These are phyloP conservation scores for Drosophila biarmipes DNA, from an alignment of 1,140 invertebrate species.

Conservation along the genomic window DNA sequence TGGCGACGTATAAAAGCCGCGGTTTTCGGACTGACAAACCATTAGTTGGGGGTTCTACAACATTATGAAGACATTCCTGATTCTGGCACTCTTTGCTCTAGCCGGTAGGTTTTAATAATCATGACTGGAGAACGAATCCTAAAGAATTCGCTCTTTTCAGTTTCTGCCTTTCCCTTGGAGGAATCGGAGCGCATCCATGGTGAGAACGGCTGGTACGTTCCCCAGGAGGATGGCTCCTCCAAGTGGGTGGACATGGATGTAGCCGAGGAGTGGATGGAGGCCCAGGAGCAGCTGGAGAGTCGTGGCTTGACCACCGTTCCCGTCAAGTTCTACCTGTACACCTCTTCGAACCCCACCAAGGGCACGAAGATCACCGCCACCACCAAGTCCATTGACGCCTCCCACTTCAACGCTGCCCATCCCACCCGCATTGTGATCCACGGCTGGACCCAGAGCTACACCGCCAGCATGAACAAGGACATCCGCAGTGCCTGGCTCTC, in stretches of 20 bases:
- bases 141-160: constrained; percentile 15
- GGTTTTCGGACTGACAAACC: neutral
- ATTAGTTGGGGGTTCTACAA: constrained; percentile 17
- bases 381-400: constrained; percentile 53
- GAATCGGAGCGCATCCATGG: constrained; percentile 69
- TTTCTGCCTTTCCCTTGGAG: constrained; percentile 50
- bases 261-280: constrained; percentile 55
- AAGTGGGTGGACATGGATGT: constrained; percentile 72
- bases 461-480: constrained; percentile 62
- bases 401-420: constrained; percentile 64
- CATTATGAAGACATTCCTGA: constrained; percentile 30
- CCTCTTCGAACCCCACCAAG: constrained; percentile 56
- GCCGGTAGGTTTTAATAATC: constrained; percentile 40
- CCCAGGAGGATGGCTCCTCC: constrained; percentile 64
- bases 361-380: constrained; percentile 61
- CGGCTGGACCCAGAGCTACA: constrained; percentile 71
- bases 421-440: constrained; percentile 79
- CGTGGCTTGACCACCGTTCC: constrained; percentile 55
- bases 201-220: constrained; percentile 81
- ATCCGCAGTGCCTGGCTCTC: constrained; percentile 85
- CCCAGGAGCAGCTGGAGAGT: constrained; percentile 43
- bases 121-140: neutral
- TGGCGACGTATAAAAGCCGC: constrained; percentile 32
- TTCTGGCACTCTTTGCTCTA: constrained; percentile 38
- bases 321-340: constrained; percentile 73